Conservation (phyloP, 2,888 invertebrate genomes). For the Meiosimyza decipiens region DNA sequence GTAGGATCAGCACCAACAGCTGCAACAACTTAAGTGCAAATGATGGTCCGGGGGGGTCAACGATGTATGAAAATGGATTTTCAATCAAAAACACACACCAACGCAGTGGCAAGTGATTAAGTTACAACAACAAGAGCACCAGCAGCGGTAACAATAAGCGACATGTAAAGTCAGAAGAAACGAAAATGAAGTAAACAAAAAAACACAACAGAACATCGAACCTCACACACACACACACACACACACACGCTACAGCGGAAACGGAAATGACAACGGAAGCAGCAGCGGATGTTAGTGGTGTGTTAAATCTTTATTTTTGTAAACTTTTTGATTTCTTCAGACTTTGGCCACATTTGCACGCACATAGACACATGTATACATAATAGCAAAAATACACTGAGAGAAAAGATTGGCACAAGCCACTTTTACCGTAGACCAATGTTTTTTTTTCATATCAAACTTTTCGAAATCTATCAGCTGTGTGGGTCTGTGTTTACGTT, state of each 20-base stretch:
- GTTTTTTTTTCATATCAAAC: no score
- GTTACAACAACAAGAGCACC: constrained; percentile 9
- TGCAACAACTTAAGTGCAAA: neutral
- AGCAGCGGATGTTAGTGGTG: constrained; percentile 11
- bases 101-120: constrained; percentile 15
- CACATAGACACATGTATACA: constrained; percentile 10
- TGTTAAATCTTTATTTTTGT: constrained; percentile 34
- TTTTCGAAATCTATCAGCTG: no score
- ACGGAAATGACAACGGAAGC: constrained; percentile 6
- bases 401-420: no score
- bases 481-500: no score
- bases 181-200: no score
- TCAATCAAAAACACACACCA: constrained; percentile 14
- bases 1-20: no score
- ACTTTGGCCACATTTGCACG: constrained; percentile 4
- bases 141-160: neutral
- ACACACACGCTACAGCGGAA: constrained; percentile 12
- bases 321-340: constrained; percentile 34
- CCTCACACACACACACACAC: neutral
- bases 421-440: no score
- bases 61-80: constrained; percentile 15
- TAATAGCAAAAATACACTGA: neutral
- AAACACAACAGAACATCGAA: no score
- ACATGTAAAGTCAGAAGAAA: no score
- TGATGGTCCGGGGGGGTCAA: neutral